Evolutionary conservation across 2,888 invertebrate genomes (phyloP).

Genomic region (Idaea dimidiata): DNA sequence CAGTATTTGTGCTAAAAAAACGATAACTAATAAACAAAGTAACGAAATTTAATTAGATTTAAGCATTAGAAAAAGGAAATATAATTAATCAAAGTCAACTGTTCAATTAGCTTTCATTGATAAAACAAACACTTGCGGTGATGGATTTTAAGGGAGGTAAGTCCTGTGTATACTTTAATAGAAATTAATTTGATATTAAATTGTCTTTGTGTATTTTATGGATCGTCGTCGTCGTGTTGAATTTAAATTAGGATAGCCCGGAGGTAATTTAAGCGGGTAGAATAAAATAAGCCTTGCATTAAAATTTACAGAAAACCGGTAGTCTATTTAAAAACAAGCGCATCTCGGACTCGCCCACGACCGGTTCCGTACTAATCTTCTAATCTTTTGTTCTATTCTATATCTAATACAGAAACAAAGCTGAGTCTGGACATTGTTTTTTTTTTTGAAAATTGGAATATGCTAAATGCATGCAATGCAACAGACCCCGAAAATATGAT

Average conservation of each 20-base stretch:
- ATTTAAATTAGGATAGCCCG: background rate
- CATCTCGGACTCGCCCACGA: too few relatives aligned
- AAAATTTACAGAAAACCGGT: background rate
- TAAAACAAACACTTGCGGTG: slow-evolving; percentile 44
- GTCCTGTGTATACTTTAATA: slow-evolving; percentile 15
- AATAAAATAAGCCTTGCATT: background rate
- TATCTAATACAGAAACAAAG: too few relatives aligned
- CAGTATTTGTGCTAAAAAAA: background rate
- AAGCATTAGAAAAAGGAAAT: slow-evolving; percentile 36
- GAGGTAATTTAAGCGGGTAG: background rate
- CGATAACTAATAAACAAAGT: background rate
- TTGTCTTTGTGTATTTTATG: background rate
- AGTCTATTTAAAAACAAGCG: background rate
- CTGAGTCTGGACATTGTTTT: too few relatives aligned
- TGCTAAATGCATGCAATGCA: too few relatives aligned
- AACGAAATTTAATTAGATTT: background rate
- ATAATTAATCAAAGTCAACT: slow-evolving; percentile 61
- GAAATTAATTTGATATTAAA: slow-evolving; percentile 1
- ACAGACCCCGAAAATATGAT: too few relatives aligned
- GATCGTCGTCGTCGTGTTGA: background rate
- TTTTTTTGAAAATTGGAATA: too few relatives aligned
- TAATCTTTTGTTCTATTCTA: too few relatives aligned
- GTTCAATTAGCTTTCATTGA: slow-evolving; percentile 57
- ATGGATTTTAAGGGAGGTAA: slow-evolving; percentile 19
- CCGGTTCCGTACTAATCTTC: too few relatives aligned